A percentile compares a stretch with the other conserved stretches of the same genome.
Conservation (phyloP, 2,888 invertebrate genomes). For the Diaphora mendica region DNA sequence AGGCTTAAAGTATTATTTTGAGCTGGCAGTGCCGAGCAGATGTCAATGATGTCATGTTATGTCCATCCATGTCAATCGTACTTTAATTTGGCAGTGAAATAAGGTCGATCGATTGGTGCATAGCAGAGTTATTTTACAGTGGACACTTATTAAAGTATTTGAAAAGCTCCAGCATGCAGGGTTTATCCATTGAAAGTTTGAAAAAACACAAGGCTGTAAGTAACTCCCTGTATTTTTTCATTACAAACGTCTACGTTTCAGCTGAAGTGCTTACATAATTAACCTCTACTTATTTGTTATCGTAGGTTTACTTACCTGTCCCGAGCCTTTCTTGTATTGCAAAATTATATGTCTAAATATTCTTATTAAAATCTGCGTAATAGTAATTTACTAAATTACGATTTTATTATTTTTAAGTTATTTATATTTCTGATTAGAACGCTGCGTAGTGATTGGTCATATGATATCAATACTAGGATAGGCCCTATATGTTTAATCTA, state of each 20-base stretch:
- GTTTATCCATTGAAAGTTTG: conserved; percentile 88
- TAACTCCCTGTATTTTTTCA: conserved; percentile 48
- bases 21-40: neutral
- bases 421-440: neutral
- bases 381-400: neutral
- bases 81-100: too few relatives aligned
- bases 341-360: neutral
- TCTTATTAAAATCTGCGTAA: neutral
- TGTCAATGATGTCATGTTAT: too few relatives aligned
- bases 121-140: conserved; percentile 20
- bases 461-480: neutral
- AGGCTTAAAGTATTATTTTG: neutral
- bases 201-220: conserved; percentile 94
- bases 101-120: conserved; percentile 1
- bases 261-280: conserved; percentile 78
- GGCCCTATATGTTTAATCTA: neutral
- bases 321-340: neutral
- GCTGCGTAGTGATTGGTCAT: neutral
- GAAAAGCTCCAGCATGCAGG: conserved; percentile 88
- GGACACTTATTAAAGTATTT: conserved; percentile 19
- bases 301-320: conserved; percentile 16
- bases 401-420: neutral
- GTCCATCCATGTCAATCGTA: too few relatives aligned
- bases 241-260: conserved; percentile 39
- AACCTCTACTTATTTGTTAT: conserved; percentile 65